A percentile compares a stretch with the other conserved stretches of the same genome.
Evolutionary conservation across 2,797 vertebrate genomes (phyloP).

Genomic region (Galaxias olidus): DNA sequence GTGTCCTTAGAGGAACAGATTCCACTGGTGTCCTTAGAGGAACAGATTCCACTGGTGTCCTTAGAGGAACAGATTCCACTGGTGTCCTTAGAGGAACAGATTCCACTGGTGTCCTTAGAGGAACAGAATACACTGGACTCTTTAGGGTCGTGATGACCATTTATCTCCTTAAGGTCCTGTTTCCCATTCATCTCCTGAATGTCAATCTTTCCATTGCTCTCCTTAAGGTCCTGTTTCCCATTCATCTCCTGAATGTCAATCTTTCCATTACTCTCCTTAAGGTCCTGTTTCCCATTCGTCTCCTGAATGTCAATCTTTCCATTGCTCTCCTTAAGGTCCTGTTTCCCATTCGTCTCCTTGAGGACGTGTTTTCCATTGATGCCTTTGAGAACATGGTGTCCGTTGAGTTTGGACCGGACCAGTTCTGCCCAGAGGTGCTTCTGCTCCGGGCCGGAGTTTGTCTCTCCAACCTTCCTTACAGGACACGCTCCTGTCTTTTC

Average conservation of each 20-base stretch:
- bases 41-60: too few species aligned
- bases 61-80: too few species aligned
- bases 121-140: too few species aligned
- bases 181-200: too few species aligned
- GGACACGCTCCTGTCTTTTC: conserved; percentile 22
- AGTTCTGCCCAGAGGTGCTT: conserved; percentile 69
- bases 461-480: conserved; percentile 23
- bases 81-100: too few species aligned
- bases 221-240: too few species aligned
- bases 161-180: too few species aligned
- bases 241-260: background rate
- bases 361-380: conserved; percentile 35
- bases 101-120: too few species aligned
- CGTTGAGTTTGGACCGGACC: conserved; percentile 48
- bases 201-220: too few species aligned
- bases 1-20: too few species aligned
- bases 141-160: too few species aligned
- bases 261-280: background rate
- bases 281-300: conserved; percentile 37
- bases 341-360: conserved; percentile 50
- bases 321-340: conserved; percentile 18
- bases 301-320: background rate
- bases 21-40: too few species aligned
- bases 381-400: conserved; percentile 53
- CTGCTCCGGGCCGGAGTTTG: conserved; percentile 62